Evolutionary conservation across 1,140 invertebrate genomes (phyloP).

Genomic region (Diprion similis): DNA sequence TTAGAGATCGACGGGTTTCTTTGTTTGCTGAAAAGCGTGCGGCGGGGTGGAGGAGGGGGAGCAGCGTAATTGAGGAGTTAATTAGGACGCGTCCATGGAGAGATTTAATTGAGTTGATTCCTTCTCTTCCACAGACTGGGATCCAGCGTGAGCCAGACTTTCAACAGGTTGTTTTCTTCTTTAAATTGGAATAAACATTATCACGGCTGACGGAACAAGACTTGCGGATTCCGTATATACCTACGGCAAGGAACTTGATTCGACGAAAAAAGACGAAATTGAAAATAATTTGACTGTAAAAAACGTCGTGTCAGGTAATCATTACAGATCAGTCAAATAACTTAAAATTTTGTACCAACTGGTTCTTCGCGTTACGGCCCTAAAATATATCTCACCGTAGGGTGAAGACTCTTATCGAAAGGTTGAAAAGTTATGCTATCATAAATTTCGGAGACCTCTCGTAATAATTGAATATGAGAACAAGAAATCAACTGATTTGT

Average conservation of each 20-base stretch:
- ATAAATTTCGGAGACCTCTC: no score
- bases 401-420: no score
- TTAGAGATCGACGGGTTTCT: conserved; percentile 34
- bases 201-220: not conserved
- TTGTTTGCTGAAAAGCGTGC: conserved; percentile 46
- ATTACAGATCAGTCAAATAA: no score
- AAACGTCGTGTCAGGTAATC: not conserved
- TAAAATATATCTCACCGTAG: no score
- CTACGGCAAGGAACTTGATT: not conserved
- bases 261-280: no score
- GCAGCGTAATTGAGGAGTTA: conserved; percentile 58
- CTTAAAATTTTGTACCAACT: no score
- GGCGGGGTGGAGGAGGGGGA: conserved; percentile 46
- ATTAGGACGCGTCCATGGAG: conserved; percentile 52
- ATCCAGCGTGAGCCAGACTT: conserved; percentile 13
- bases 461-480: no score
- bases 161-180: conserved; percentile 41
- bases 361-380: no score
- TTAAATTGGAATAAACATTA: not conserved
- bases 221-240: not conserved
- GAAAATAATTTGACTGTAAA: no score
- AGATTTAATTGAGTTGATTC: conserved; percentile 20
- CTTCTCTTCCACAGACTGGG: not conserved
- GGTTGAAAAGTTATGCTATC: no score
- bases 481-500: no score